Evolutionary conservation across 1,140 invertebrate genomes (phyloP).

Genomic region (Paramacrobiotus metropolitanus): DNA sequence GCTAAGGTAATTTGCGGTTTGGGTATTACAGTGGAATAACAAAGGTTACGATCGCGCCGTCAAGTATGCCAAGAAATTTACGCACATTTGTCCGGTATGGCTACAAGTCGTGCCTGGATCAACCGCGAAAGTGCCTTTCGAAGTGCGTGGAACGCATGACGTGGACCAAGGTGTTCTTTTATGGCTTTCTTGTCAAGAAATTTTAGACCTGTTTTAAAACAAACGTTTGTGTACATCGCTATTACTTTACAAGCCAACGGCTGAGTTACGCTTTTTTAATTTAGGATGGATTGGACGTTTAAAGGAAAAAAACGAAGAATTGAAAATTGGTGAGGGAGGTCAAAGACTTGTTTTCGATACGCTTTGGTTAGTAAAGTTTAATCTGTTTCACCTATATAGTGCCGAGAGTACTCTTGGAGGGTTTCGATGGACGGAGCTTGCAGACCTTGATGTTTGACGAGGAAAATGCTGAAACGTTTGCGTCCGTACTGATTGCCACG

Average conservation of each 20-base stretch:
- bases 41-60: constrained; percentile 30
- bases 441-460: background rate
- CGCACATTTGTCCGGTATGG: constrained; percentile 28
- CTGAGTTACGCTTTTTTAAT: background rate
- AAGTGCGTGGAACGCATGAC: constrained; percentile 26
- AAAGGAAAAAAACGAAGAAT: background rate
- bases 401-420: background rate
- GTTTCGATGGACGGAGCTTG: background rate
- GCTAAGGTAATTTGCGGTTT: background rate
- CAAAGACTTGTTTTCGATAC: too few species aligned
- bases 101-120: constrained; percentile 21
- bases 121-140: constrained; percentile 13
- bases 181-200: background rate
- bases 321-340: background rate
- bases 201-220: too few species aligned
- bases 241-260: too few species aligned
- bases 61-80: constrained; percentile 25
- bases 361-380: too few species aligned
- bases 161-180: constrained; percentile 17
- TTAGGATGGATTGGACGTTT: background rate
- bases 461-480: background rate
- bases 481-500: too few species aligned
- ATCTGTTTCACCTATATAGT: too few species aligned
- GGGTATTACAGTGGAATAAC: constrained; percentile 26
- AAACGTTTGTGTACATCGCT: too few species aligned